Base-by-base conservation (phyloP, 2,888 invertebrate species). In the Anarsia innoxiella region DNA sequence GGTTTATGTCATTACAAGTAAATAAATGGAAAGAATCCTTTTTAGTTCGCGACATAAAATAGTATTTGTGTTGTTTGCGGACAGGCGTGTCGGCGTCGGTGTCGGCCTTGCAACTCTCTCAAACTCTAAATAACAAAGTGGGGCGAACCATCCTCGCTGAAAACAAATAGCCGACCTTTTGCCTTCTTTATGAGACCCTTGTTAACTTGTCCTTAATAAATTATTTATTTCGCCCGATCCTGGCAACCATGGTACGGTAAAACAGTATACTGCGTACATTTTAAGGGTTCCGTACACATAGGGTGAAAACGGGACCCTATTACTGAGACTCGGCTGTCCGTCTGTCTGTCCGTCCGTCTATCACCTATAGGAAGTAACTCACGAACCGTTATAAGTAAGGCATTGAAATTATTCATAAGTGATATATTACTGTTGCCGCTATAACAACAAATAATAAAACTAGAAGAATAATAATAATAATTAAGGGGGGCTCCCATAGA, bases 181-280 rank as follows among this genome's bases (percentile, higher is more conserved):
- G 80, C 80, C 82, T 80, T 83, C 80, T 83, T 83, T 83, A 83
- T 74, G 77, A 80, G 82, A 77, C 80, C 83, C 80, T 83, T 83
- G 83, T 82, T 84, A 83, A 79, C 80, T 80, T 80, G 77, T 76
- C 77, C 76, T 79, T 79, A 79, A 79, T 83, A 83, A 82, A 80
- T 82, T 75, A 83, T 83, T 82, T 82, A 83, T 82, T 76, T 73
- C 65, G 65, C 62, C 49, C 65, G 42, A 45, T 44, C 42, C 48
- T 35, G 39, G 15, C 40, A 38, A 56, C 53, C 47, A 58, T 58
- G 64, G 62, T n/a, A n/a, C 63, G 56, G 60, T 59, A 13, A 19
- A 19, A 19, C 19, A 19, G 25, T 25, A n/a, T 19, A 19, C 19
- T 6, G 26, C 54, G 56, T 57, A 62, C 61, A 61, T 68, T 69